Conservation (phyloP, 1,140 invertebrate genomes). For the Neoseiulus cucumeris region DNA sequence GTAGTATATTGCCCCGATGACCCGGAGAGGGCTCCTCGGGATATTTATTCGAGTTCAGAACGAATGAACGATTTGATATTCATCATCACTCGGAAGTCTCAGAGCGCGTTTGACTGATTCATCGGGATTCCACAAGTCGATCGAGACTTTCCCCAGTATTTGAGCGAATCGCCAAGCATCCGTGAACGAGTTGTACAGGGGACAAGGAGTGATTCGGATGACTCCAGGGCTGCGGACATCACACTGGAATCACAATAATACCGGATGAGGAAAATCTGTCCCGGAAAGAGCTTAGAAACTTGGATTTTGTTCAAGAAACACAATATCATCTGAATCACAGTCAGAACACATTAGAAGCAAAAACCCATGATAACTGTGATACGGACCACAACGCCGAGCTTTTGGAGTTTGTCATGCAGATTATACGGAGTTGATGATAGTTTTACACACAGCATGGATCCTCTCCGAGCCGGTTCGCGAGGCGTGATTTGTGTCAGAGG, state of each 20-base stretch:
- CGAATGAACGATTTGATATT: too few species aligned
- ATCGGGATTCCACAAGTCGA: background rate
- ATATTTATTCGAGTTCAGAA: too few species aligned
- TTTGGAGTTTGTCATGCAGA: constrained; percentile 31
- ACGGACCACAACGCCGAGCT: constrained; percentile 35
- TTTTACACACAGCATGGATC: constrained; percentile 34
- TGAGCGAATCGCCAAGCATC: constrained; percentile 31
- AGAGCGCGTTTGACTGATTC: too few species aligned
- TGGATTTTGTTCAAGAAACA: too few species aligned
- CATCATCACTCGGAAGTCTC: too few species aligned
- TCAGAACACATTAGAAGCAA: too few species aligned
- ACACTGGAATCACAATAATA: constrained; percentile 31
- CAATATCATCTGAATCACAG: too few species aligned
- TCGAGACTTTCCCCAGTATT: constrained; percentile 18
- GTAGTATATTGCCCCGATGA: too few species aligned
- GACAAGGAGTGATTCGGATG: constrained; percentile 34
- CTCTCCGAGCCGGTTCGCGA: constrained; percentile 31
- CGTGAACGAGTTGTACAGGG: constrained; percentile 36
- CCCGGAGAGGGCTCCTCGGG: too few species aligned
- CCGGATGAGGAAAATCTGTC: constrained; percentile 1
- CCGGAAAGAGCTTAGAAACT: too few species aligned
- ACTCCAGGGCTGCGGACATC: constrained; percentile 35
- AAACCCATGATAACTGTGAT: too few species aligned
- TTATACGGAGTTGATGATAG: constrained; percentile 27
- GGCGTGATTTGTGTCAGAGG: constrained; percentile 30